A percentile compares a stretch with the other conserved stretches of the same genome.
phyloP scores from a whole-genome alignment of 1,140 invertebrate genomes.

The Mactra quadrangularis region DNA sequence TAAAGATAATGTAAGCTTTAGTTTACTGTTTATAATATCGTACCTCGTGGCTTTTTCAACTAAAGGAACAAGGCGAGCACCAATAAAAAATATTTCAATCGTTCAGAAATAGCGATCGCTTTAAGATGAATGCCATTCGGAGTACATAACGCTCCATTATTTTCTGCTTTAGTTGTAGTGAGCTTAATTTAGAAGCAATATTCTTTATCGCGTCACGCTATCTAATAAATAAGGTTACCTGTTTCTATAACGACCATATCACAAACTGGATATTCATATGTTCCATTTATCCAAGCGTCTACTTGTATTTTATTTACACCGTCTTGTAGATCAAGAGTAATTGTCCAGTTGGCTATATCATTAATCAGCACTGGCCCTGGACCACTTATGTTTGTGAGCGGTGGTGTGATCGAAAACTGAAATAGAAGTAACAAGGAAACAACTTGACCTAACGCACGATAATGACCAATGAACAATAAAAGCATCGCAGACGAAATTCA shows the following conservation, averaged over 20 bases:
- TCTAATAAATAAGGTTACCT: too few species aligned
- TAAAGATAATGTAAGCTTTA: too few species aligned
- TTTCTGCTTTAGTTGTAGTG: too few species aligned
- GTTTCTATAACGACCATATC: constrained; percentile 5
- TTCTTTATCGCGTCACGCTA: too few species aligned
- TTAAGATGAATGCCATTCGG: too few species aligned
- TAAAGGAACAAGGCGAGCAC: too few species aligned
- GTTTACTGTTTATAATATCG: too few species aligned
- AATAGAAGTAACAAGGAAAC: neutral
- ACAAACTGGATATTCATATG: constrained; percentile 40
- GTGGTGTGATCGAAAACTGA: constrained; percentile 27
- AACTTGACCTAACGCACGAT: neutral
- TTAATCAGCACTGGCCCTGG: constrained; percentile 18
- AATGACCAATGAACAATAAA: neutral
- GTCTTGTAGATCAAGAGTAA: constrained; percentile 29
- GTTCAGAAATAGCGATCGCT: too few species aligned
- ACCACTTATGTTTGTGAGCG: neutral
- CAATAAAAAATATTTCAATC: too few species aligned
- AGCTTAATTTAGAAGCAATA: too few species aligned
- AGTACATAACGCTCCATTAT: too few species aligned
- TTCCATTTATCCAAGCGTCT: constrained; percentile 35
- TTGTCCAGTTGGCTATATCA: constrained; percentile 47
- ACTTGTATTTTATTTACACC: constrained; percentile 29
- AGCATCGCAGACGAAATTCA: neutral
- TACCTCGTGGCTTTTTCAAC: too few species aligned